Base-by-base conservation (phyloP, 2,113 vertebrate genomes). In the Empidonax traillii region DNA sequence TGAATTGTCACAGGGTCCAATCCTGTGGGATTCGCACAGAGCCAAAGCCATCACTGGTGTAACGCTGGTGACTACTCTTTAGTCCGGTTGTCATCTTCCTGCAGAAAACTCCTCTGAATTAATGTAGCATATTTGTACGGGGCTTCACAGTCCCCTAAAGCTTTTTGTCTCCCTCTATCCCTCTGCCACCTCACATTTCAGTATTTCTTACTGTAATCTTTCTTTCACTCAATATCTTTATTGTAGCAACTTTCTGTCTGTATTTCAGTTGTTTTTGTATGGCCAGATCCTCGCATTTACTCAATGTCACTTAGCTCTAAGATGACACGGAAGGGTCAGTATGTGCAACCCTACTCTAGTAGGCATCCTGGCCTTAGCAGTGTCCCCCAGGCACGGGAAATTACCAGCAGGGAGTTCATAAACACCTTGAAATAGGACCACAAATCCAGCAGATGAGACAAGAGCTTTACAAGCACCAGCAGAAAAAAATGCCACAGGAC, bases 11-110 rank as follows among this genome's bases (percentile, higher is more conserved):
- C 52, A 73, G 80, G 56, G 80, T 83, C 76, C 68, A 84, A 67
- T 95, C 63, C 85, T 88, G 8, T n/a, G 39, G 35, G 76, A 88
- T 94, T 91, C 87, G 47, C 28, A 65, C 19, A 71, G 56, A 86
- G 76, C 22, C 68, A 81, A 75, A 96, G 61, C 65, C 67, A 83
- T 43, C 79, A 46, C 73, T 72, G 44, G 37, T 72, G 65, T 81
- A 90, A 87, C 0, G 0, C 39, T 0, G 0, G 35, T 25, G 39
- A 78, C 76, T 95, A 21, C 37, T 49, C 39, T 69, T 93, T 41
- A 82, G 66, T 79, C 59, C 1, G 0, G 33, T 67, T 90, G 79
- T 78, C 59, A 47, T 59, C 44, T 83, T 85, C 67, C 78, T 47
- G 41, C 22, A 94, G 76, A 89, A 94, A 80, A 81, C 21, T 30